These are phyloP conservation scores for Scaptomyza graminum DNA, from an alignment of 1,140 invertebrate species.

Conservation along the genomic window DNA sequence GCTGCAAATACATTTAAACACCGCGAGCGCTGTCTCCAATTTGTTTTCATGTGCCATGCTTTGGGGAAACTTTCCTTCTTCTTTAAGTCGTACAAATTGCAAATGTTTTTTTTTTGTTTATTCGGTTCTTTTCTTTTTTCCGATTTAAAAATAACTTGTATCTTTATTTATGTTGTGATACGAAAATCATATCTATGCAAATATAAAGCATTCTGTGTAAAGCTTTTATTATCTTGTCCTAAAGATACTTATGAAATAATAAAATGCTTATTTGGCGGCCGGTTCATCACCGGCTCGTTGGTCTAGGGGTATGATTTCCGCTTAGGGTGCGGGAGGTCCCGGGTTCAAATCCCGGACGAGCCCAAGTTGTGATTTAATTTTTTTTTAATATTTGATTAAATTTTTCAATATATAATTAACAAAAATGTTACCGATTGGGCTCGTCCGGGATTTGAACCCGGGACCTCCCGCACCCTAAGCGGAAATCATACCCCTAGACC, in stretches of 20 bases:
- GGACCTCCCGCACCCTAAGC: conserved; percentile 88
- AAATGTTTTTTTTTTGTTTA: conserved; percentile 37
- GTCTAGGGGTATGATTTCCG: conserved; percentile 87
- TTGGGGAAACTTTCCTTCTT: conserved; percentile 56
- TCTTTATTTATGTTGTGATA: too few species aligned
- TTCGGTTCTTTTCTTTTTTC: conserved; percentile 46
- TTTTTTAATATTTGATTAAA: conserved; percentile 3
- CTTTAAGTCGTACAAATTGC: conserved; percentile 36
- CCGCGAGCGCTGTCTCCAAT: conserved; percentile 27
- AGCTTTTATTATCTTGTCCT: neutral
- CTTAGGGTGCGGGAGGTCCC: conserved; percentile 88
- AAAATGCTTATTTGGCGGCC: neutral
- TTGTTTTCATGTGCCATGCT: conserved; percentile 22
- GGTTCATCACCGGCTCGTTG: conserved; percentile 84
- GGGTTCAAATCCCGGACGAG: conserved; percentile 88
- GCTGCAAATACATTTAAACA: conserved; percentile 17
- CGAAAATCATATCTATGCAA: neutral
- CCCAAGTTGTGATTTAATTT: conserved; percentile 72
- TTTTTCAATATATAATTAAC: conserved; percentile 1
- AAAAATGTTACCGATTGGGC: conserved; percentile 80
- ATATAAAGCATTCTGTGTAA: neutral
- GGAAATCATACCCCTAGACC: conserved; percentile 87
- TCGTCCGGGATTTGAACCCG: conserved; percentile 88
- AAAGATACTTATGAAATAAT: neutral
- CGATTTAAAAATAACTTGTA: neutral